phyloP scores from a whole-genome alignment of 2,113 vertebrate species.

The Sorex fumeus region DNA sequence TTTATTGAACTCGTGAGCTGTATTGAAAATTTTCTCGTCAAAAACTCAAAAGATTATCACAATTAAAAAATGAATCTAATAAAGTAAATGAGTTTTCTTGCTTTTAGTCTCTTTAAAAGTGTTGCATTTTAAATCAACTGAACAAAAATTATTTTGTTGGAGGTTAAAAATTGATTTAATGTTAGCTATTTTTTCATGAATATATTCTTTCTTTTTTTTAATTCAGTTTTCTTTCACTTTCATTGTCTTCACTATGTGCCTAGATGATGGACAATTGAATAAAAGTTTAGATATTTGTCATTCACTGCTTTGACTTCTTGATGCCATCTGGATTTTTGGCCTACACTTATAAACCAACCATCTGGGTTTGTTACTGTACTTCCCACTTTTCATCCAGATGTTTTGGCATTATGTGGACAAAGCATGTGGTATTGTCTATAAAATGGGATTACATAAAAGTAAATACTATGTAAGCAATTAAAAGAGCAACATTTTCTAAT shows the following conservation, averaged over 20 bases:
- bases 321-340: slow-evolving; percentile 76
- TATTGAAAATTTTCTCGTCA: slow-evolving; percentile 69
- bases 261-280: slow-evolving; percentile 39
- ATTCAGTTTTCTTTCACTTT: neutral
- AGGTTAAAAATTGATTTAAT: slow-evolving; percentile 26
- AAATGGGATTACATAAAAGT: slow-evolving; percentile 74
- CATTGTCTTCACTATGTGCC: neutral
- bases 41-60: slow-evolving; percentile 46
- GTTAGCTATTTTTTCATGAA: neutral
- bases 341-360: slow-evolving; percentile 73
- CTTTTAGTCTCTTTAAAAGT: slow-evolving; percentile 43
- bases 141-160: slow-evolving; percentile 55
- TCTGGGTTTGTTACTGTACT: slow-evolving; percentile 73
- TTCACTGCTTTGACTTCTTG: slow-evolving; percentile 72
- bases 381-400: slow-evolving; percentile 78
- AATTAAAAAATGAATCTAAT: slow-evolving; percentile 61
- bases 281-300: slow-evolving; percentile 63
- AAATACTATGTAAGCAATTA: slow-evolving; percentile 72
- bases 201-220: slow-evolving; percentile 1
- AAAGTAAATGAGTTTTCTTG: neutral
- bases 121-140: slow-evolving; percentile 24
- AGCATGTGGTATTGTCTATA: slow-evolving; percentile 68
- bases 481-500: slow-evolving; percentile 30
- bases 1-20: slow-evolving; percentile 75
- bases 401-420: slow-evolving; percentile 73